Evolutionary conservation across 2,888 invertebrate genomes (phyloP).

Genomic region (Gastrophysa polygoni): DNA sequence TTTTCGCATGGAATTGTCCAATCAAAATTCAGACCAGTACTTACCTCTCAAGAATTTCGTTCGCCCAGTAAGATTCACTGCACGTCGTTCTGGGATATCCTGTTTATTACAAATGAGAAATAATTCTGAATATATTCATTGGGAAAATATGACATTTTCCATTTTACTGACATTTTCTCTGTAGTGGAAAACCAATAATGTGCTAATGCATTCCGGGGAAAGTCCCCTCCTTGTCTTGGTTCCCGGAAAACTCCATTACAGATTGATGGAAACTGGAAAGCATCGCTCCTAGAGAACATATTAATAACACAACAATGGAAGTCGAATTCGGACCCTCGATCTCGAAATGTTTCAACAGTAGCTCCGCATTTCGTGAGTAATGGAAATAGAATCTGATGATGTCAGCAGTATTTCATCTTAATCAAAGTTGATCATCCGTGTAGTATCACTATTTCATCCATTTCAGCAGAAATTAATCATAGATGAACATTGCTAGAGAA

Average conservation of each 20-base stretch:
- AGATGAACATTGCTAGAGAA: no score
- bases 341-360: conserved; percentile 51
- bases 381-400: conserved; percentile 58
- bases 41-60: no score
- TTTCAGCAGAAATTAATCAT: no score
- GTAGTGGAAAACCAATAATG: not conserved
- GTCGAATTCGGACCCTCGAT: conserved; percentile 50
- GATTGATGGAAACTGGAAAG: conserved; percentile 17
- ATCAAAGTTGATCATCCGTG: conserved; percentile 36
- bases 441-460: no score
- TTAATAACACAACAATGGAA: conserved; percentile 57
- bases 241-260: conserved; percentile 4
- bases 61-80: no score
- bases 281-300: conserved; percentile 42
- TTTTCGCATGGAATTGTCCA: no score
- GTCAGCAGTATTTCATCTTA: conserved; percentile 54
- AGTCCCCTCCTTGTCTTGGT: conserved; percentile 1
- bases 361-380: conserved; percentile 56
- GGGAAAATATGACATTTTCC: no score
- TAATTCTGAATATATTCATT: no score
- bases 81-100: no score
- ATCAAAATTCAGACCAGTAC: no score
- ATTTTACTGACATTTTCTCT: not conserved
- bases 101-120: no score
- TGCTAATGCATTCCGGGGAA: conserved; percentile 9